Conservation (phyloP, 2,113 vertebrate genomes). For the Smithornis capensis region DNA sequence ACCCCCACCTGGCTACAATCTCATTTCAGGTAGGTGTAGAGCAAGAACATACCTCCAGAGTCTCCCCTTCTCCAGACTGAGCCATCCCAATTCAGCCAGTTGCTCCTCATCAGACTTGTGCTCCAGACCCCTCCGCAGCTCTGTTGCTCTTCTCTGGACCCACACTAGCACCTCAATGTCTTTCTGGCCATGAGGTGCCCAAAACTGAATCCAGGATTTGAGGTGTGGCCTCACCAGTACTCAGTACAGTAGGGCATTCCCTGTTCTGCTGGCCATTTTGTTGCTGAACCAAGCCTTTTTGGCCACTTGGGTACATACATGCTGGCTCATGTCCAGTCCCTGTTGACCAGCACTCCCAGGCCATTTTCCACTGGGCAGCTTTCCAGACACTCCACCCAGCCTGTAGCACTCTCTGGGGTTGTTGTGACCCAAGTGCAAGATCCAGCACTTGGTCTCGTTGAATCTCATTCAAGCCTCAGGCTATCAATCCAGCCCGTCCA, state of each 20-base stretch:
- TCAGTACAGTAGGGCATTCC: neutral
- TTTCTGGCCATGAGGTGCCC: neutral
- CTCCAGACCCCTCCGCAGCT: neutral
- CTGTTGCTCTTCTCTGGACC: neutral
- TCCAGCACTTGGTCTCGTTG: neutral
- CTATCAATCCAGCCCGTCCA: neutral
- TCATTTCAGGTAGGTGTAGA: neutral
- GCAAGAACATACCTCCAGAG: neutral
- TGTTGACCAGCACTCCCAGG: neutral
- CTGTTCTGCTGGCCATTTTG: neutral
- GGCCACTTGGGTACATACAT: rapidly evolving
- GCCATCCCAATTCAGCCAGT: neutral
- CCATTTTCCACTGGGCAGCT: neutral
- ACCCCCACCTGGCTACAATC: neutral
- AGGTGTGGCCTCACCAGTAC: neutral
- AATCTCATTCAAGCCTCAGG: neutral
- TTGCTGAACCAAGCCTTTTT: neutral
- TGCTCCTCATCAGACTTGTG: neutral
- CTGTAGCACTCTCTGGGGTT: neutral
- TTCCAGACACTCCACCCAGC: neutral
- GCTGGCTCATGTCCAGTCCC: neutral
- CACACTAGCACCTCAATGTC: rapidly evolving
- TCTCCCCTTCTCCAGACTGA: neutral
- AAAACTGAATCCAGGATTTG: neutral
- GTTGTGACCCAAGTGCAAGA: neutral